These are phyloP conservation scores for Temnothorax unifasciatus DNA, from an alignment of 2,888 invertebrate species.

Conservation along the genomic window DNA sequence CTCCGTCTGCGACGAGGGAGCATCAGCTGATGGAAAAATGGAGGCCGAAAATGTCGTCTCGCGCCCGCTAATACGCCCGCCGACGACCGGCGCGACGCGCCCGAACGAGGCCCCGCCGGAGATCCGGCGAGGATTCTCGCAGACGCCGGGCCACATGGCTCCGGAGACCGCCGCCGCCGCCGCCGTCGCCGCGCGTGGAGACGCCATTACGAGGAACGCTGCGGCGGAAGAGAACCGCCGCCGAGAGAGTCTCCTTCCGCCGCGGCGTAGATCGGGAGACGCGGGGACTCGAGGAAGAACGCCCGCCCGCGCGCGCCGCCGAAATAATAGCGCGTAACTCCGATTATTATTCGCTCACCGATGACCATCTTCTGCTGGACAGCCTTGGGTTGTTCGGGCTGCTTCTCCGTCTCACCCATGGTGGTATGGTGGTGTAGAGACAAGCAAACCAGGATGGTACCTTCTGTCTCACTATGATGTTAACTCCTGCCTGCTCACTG, in stretches of 20 bases:
- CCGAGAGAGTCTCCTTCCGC: not conserved
- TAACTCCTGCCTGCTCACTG: slow-evolving; percentile 84
- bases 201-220: slow-evolving; percentile 80
- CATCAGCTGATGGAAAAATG: slow-evolving; percentile 31
- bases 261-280: not conserved
- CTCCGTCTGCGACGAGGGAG: not conserved
- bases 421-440: slow-evolving; percentile 88
- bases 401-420: slow-evolving; percentile 98
- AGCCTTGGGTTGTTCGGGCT: slow-evolving; percentile 91
- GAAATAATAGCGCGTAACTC: slow-evolving; percentile 10
- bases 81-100: too few species aligned
- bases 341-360: slow-evolving; percentile 87
- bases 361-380: slow-evolving; percentile 95
- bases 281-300: not conserved
- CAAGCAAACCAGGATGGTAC: slow-evolving; percentile 87
- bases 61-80: too few species aligned
- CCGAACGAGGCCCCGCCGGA: not conserved
- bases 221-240: slow-evolving; percentile 4
- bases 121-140: not conserved
- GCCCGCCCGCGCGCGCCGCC: not conserved
- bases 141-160: slow-evolving; percentile 79
- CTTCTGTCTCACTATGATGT: slow-evolving; percentile 87
- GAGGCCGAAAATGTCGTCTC: not conserved
- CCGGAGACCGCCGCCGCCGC: slow-evolving; percentile 71
- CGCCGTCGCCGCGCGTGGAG: slow-evolving; percentile 59